Evolutionary conservation across 2,888 invertebrate species (phyloP), one percentile per base, ranked within the genome.

Genomic region (Aquatica leii): DNA sequence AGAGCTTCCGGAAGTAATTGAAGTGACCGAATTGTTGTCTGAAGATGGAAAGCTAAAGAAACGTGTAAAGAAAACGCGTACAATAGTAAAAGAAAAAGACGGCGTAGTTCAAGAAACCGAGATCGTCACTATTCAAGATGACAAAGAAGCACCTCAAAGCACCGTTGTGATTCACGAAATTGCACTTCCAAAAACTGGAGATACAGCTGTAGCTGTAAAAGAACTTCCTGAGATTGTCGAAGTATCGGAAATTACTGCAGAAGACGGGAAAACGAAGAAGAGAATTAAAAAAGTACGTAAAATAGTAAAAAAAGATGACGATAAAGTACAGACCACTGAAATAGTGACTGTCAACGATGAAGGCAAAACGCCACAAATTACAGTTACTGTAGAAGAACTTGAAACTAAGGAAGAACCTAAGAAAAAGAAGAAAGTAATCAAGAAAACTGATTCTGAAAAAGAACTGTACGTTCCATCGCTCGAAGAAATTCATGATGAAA

Each of bases 81-180:
- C 8, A 43, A 15, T 43, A 1, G 15, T 17, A 2, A 46, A 46
- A 18, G 46, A 46, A 46, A 81, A 70, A 67, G 82, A 79, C 54
- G 72, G 76, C 41, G 80, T 77, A 68, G 76, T 82, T 41, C 83
- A 82, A 68, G 70, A 79, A 3, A 84, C 82, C 0, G 81, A 83
- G 78, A 83, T 37, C 69, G 65, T 64, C 8, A 64, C 67, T 1
- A 46, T 71, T 18, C 76, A 78, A 69, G 77, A 77, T 48, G 76
- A 69, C 24, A 24, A 41, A 5, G 75, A 78, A 58, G 75, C 81
- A 18, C 58, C 62, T 80, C 62, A 74, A 78, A 37, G 35, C 1
- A 57, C 41, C 1, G 58, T 58, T 5, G 50, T 40, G 4, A 31
- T 51, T 6, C 37, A 58, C 21, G 51, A 58, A 37, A 17, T 21